A percentile compares a stretch with the other conserved stretches of the same genome.
Evolutionary conservation across 1,140 invertebrate genomes (phyloP).

Genomic region (Apis laboriosa): DNA sequence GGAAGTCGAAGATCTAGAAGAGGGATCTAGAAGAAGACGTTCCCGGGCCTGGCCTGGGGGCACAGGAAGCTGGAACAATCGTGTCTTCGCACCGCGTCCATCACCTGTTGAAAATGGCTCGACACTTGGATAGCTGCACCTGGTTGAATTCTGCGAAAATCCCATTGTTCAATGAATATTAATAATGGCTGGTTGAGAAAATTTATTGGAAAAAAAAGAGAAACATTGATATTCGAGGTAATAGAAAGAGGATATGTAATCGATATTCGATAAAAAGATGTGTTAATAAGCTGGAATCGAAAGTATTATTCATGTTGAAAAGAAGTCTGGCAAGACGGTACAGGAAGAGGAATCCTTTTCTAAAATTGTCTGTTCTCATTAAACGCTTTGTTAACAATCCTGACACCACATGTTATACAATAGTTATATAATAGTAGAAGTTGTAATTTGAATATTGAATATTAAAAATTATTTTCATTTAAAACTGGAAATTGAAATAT

Average conservation of each 20-base stretch:
- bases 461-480: too few species aligned
- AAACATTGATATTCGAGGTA: neutral
- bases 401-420: too few species aligned
- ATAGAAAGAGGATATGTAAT: neutral
- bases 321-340: too few species aligned
- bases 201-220: slow-evolving; percentile 12
- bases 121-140: slow-evolving; percentile 80
- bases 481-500: too few species aligned
- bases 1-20: neutral
- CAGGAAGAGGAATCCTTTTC: too few species aligned
- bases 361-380: too few species aligned
- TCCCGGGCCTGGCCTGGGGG: slow-evolving; percentile 70
- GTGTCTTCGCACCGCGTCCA: slow-evolving; percentile 82
- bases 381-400: too few species aligned
- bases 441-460: too few species aligned
- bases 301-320: too few species aligned
- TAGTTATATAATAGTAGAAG: too few species aligned
- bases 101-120: slow-evolving; percentile 83
- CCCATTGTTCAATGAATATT: neutral
- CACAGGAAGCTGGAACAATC: slow-evolving; percentile 83
- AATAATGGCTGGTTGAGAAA: slow-evolving; percentile 19
- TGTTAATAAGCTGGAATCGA: neutral
- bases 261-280: neutral
- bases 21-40: slow-evolving; percentile 58
- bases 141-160: slow-evolving; percentile 81